These are phyloP conservation scores for Nemopilema nomurai DNA, from an alignment of 30 jellyfish, hydroid and myxozoan species.

Conservation along the genomic window DNA sequence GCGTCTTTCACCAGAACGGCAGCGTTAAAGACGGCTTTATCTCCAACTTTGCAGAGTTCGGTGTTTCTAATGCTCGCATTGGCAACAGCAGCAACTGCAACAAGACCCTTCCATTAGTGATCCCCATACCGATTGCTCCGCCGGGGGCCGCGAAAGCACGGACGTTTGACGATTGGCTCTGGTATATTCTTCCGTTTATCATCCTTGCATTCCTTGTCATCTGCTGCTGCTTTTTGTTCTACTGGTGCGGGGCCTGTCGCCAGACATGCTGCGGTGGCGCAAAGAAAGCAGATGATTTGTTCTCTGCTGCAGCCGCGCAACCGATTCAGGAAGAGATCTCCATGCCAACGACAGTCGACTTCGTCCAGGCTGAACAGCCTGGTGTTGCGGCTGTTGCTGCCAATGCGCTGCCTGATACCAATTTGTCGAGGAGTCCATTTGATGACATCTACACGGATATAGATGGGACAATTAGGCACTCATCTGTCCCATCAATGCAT, in stretches of 20 bases:
- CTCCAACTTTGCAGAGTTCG: constrained; percentile 6
- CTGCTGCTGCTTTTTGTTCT: constrained; percentile 53
- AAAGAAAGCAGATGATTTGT: constrained; percentile 38
- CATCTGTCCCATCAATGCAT: constrained; percentile 37
- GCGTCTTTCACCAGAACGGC: constrained; percentile 26
- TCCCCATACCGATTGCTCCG: constrained; percentile 11
- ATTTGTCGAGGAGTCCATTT: constrained; percentile 1
- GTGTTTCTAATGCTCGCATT: constrained; percentile 22
- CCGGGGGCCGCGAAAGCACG: constrained; percentile 43
- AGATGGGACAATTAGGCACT: constrained; percentile 9
- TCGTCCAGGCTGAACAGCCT: constrained; percentile 14
- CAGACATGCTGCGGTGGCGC: constrained; percentile 46
- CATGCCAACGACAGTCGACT: constrained; percentile 7
- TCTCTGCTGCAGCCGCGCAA: constrained; percentile 44
- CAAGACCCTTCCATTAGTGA: constrained; percentile 13
- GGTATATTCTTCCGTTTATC: constrained; percentile 63
- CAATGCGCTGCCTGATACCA: neutral
- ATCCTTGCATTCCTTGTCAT: constrained; percentile 47
- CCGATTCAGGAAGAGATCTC: constrained; percentile 25
- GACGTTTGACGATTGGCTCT: constrained; percentile 57
- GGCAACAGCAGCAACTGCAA: constrained; percentile 38
- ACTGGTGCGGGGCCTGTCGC: constrained; percentile 72
- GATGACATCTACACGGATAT: constrained; percentile 49
- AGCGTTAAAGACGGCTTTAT: constrained; percentile 16
- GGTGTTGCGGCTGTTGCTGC: constrained; percentile 12